Evolutionary conservation across 2,888 invertebrate species (phyloP).

Genomic region (Prostheceraeus crozeri): DNA sequence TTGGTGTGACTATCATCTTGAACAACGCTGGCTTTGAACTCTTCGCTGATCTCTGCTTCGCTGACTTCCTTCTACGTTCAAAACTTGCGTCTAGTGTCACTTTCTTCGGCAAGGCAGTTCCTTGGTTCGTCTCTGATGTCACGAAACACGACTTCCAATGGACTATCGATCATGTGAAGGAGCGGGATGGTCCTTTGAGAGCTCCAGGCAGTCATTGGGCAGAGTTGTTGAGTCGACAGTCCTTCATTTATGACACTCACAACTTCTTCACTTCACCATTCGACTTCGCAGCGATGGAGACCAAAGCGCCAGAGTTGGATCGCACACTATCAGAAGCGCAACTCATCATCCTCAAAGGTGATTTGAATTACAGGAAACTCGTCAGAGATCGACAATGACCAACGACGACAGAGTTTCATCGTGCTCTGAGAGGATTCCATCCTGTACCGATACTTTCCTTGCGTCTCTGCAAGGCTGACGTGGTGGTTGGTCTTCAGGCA

Average conservation of each 20-base stretch:
- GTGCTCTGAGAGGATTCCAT: slow-evolving; percentile 68
- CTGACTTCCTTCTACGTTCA: slow-evolving; percentile 67
- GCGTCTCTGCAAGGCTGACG: slow-evolving; percentile 80
- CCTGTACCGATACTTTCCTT: slow-evolving; percentile 74
- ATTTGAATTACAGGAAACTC: slow-evolving; percentile 88
- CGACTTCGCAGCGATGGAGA: slow-evolving; percentile 70
- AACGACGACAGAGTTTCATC: slow-evolving; percentile 62
- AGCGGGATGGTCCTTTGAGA: background rate
- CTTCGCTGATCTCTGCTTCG: slow-evolving; percentile 77
- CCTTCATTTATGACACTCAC: slow-evolving; percentile 46
- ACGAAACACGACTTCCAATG: slow-evolving; percentile 69
- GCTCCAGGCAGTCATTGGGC: background rate
- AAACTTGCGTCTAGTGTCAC: slow-evolving; percentile 65
- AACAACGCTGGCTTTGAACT: slow-evolving; percentile 92
- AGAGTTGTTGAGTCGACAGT: background rate
- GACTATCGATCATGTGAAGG: no score
- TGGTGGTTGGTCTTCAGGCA: slow-evolving; percentile 69
- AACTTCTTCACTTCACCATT: slow-evolving; percentile 79
- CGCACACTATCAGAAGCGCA: slow-evolving; percentile 65
- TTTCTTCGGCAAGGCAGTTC: slow-evolving; percentile 77
- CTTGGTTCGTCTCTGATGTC: slow-evolving; percentile 93
- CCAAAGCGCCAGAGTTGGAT: slow-evolving; percentile 63
- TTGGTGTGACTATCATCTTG: slow-evolving; percentile 63
- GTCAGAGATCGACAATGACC: slow-evolving; percentile 76
- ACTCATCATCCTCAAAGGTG: slow-evolving; percentile 76